Evolutionary conservation across 2,888 invertebrate species (phyloP).

Genomic region (Gisinianus flammeolus): DNA sequence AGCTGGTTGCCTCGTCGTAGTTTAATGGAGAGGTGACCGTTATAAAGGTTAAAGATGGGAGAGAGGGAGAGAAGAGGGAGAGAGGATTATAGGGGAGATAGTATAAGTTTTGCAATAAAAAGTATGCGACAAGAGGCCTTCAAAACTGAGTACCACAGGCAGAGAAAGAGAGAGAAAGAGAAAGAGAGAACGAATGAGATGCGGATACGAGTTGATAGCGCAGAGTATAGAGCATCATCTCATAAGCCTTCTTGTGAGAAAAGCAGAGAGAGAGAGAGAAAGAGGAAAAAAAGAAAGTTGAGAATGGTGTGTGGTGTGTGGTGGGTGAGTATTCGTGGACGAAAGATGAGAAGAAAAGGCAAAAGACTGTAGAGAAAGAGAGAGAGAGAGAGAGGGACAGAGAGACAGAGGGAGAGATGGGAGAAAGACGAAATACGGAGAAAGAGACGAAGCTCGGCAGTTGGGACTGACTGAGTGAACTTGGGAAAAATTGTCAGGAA

Average conservation of each 20-base stretch:
- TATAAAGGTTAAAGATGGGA: not conserved
- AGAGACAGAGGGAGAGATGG: no score
- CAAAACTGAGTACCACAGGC: not conserved
- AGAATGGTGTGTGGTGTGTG: not conserved
- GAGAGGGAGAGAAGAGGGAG: not conserved
- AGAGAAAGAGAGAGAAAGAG: not conserved
- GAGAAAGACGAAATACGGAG: no score
- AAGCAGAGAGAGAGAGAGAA: not conserved
- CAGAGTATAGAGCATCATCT: not conserved
- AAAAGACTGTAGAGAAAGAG: not conserved
- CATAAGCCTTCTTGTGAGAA: not conserved
- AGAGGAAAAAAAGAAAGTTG: not conserved
- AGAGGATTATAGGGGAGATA: not conserved
- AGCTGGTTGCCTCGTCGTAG: not conserved
- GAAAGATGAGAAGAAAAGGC: not conserved
- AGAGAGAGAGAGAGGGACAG: not conserved
- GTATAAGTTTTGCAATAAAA: not conserved
- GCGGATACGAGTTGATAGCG: no score
- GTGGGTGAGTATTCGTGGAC: no score
- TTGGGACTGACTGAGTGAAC: conserved; percentile 24
- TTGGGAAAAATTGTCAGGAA: conserved; percentile 41
- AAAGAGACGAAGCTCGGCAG: not conserved
- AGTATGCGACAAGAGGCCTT: conserved; percentile 5
- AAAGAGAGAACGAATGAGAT: not conserved
- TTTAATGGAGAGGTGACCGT: conserved; percentile 17